Evolutionary conservation across 2,113 vertebrate genomes (phyloP).

Genomic region (Chlamydotis undulata): DNA sequence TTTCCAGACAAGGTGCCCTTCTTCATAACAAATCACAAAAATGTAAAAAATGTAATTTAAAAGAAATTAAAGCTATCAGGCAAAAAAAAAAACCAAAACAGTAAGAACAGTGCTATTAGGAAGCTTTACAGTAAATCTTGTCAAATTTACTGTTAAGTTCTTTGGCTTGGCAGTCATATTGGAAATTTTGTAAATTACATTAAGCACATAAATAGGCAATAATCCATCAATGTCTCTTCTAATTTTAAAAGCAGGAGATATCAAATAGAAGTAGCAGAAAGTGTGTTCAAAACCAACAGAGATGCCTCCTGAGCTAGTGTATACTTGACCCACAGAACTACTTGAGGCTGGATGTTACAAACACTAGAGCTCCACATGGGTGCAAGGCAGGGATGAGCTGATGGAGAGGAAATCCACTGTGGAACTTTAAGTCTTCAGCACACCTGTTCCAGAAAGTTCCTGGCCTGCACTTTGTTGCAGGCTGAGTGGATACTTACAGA

Average conservation of each 20-base stretch:
- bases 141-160: background rate
- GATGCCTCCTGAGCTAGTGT: background rate
- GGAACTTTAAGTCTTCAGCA: background rate
- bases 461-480: background rate
- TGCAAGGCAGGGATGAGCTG: background rate
- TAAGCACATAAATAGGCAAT: background rate
- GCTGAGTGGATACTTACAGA: background rate
- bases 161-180: background rate
- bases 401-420: background rate
- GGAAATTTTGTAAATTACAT: background rate
- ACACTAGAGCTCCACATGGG: background rate
- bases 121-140: background rate
- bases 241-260: background rate
- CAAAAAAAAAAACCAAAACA: background rate
- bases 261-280: background rate
- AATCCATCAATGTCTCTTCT: background rate
- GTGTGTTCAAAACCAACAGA: fast-evolving
- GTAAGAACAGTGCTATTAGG: background rate
- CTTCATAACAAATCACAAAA: background rate
- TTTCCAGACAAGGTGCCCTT: background rate
- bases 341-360: background rate
- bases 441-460: background rate
- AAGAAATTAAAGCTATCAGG: background rate
- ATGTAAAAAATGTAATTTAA: background rate
- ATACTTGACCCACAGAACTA: background rate